Conservation (phyloP, 2,888 invertebrate species). For the Augochlorella aurata region DNA sequence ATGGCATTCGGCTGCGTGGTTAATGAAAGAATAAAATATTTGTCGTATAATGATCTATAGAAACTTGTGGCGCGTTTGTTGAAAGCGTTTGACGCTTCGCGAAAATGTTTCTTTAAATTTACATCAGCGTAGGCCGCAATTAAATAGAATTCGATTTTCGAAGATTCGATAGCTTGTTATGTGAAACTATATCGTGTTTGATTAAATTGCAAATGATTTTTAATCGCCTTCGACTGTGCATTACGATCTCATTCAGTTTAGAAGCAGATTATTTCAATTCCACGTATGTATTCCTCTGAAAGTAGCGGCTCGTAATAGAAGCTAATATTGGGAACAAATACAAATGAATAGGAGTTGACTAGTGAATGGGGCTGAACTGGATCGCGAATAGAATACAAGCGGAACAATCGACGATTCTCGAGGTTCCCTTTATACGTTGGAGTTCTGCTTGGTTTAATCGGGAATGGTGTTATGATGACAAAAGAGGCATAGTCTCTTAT, state of each 20-base stretch:
- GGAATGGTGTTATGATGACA: slow-evolving; percentile 12
- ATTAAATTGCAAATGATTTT: too few species aligned
- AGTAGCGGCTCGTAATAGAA: neutral
- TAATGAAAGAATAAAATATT: neutral
- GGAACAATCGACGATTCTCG: slow-evolving; percentile 17
- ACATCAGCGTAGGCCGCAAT: too few species aligned
- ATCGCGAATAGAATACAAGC: slow-evolving; percentile 13
- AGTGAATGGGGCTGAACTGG: slow-evolving; percentile 10
- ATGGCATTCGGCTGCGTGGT: neutral
- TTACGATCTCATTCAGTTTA: too few species aligned
- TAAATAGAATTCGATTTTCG: too few species aligned
- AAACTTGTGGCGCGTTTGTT: too few species aligned
- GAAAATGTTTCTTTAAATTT: too few species aligned
- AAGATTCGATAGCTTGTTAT: too few species aligned
- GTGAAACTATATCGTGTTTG: too few species aligned
- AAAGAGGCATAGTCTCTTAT: neutral
- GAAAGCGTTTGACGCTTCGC: too few species aligned
- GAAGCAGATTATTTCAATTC: neutral
- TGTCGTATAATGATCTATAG: too few species aligned
- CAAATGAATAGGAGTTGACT: slow-evolving; percentile 11
- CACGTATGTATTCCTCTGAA: neutral
- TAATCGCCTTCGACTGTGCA: too few species aligned
- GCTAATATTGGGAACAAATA: slow-evolving; percentile 10
- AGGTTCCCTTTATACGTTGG: slow-evolving; percentile 3
- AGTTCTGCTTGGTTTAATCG: slow-evolving; percentile 14